phyloP scores from a whole-genome alignment of 2,113 vertebrate species.

The Gorsachius goisagi region DNA sequence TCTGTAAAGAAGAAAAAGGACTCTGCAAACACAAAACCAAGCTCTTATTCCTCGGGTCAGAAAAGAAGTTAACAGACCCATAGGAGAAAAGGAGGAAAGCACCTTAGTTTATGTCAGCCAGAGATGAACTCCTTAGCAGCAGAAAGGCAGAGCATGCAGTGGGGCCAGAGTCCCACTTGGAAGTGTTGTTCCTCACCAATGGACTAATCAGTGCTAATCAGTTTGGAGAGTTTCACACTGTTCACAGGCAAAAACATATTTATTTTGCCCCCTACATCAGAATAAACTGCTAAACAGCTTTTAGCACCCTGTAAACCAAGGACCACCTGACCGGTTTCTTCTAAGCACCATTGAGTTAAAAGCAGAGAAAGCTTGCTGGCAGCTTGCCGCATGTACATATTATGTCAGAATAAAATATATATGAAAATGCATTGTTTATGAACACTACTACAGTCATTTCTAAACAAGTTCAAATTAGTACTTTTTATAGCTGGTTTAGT shows the following conservation, averaged over 20 bases:
- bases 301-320: neutral
- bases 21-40: neutral
- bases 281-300: neutral
- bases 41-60: neutral
- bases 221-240: fast-evolving
- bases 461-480: neutral
- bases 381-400: neutral
- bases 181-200: neutral
- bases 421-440: neutral
- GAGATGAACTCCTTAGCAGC: neutral
- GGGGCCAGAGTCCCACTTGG: neutral
- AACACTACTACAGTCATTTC: neutral
- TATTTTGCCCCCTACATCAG: neutral
- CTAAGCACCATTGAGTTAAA: neutral
- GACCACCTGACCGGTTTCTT: neutral
- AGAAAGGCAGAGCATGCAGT: neutral
- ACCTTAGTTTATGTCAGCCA: neutral
- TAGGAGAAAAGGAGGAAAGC: neutral
- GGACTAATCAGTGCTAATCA: neutral
- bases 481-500: neutral
- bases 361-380: neutral
- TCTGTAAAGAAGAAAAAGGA: neutral
- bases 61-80: neutral
- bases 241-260: neutral
- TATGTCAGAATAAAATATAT: neutral